Conservation (phyloP, 1,140 invertebrate genomes). For the Hylyphantes graminicola region DNA sequence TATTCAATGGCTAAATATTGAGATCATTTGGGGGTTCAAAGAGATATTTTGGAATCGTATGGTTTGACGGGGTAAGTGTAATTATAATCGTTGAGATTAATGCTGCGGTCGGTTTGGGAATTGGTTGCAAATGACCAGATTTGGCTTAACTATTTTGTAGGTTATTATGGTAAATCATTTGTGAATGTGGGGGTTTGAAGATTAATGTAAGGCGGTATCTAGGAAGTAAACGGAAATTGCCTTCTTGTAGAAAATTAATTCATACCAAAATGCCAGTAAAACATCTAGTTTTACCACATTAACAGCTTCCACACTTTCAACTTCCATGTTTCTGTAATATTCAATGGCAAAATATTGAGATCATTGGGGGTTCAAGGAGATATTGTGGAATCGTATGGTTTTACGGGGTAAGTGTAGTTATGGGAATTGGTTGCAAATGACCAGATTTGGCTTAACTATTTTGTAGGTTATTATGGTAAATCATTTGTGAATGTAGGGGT, state of each 20-base stretch:
- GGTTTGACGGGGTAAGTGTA: conserved; percentile 10
- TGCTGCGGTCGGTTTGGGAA: background rate
- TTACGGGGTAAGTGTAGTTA: conserved; percentile 27
- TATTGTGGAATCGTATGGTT: background rate
- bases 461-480: background rate
- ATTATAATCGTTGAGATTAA: conserved; percentile 30
- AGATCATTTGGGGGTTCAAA: conserved; percentile 8
- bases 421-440: background rate
- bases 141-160: too few species aligned
- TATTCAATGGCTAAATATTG: conserved; percentile 16
- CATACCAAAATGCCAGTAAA: too few species aligned
- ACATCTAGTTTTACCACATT: too few species aligned
- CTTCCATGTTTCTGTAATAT: conserved; percentile 22
- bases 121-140: background rate
- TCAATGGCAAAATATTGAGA: conserved; percentile 20
- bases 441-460: too few species aligned
- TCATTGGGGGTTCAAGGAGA: conserved; percentile 18
- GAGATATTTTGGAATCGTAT: conserved; percentile 16
- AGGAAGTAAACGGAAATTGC: too few species aligned
- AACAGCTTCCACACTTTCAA: too few species aligned
- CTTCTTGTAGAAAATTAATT: too few species aligned
- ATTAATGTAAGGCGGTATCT: too few species aligned
- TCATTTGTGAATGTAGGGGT: background rate
- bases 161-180: background rate
- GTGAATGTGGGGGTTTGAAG: background rate